phyloP scores from a whole-genome alignment of 2,113 vertebrate genomes.

The Trematomus loennbergii region DNA sequence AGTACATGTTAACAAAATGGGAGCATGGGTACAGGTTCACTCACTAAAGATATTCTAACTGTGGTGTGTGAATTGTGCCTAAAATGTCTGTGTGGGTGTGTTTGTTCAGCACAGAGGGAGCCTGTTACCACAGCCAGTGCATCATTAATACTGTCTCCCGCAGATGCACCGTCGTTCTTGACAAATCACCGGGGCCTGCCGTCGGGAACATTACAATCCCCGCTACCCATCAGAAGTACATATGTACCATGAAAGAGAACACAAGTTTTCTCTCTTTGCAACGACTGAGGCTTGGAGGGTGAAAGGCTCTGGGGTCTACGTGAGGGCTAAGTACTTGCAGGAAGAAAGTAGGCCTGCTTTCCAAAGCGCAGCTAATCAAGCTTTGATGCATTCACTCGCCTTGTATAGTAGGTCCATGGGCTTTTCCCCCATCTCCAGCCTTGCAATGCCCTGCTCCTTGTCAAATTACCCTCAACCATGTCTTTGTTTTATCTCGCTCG shows the following conservation, averaged over 20 bases:
- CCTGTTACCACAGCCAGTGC: slow-evolving; percentile 60
- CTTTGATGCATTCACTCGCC: slow-evolving; percentile 69
- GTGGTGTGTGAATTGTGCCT: background rate
- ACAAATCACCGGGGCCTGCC: slow-evolving; percentile 71
- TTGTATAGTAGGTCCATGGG: slow-evolving; percentile 26
- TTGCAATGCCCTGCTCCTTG: slow-evolving; percentile 39
- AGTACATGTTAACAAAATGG: no score
- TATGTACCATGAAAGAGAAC: slow-evolving; percentile 74
- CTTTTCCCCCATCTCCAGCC: slow-evolving; percentile 33
- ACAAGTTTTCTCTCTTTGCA: slow-evolving; percentile 70
- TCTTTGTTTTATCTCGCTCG: slow-evolving; percentile 75
- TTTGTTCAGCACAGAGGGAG: slow-evolving; percentile 57
- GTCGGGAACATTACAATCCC: slow-evolving; percentile 60
- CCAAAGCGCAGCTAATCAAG: slow-evolving; percentile 75
- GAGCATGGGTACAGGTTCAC: background rate
- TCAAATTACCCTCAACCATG: slow-evolving; percentile 70
- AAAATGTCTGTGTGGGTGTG: slow-evolving; percentile 9
- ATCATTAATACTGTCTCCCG: slow-evolving; percentile 78
- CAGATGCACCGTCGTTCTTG: slow-evolving; percentile 65
- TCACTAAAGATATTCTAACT: background rate
- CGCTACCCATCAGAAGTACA: slow-evolving; percentile 59
- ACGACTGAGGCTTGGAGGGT: slow-evolving; percentile 4
- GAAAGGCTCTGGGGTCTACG: slow-evolving; percentile 60
- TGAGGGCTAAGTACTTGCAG: slow-evolving; percentile 66
- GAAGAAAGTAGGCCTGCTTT: slow-evolving; percentile 59